Base-by-base conservation (phyloP, 1,140 invertebrate species). In the Drosophila truncata region DNA sequence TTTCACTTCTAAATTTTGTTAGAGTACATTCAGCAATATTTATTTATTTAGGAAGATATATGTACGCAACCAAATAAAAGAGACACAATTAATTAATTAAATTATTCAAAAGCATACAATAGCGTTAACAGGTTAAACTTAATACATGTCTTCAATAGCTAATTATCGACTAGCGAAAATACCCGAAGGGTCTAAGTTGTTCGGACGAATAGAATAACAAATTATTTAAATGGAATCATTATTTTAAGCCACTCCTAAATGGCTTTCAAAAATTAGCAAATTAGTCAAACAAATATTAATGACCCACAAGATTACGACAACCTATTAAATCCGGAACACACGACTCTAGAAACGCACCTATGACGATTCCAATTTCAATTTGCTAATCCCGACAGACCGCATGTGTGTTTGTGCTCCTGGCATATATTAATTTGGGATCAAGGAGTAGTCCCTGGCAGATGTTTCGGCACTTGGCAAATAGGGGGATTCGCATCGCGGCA, bases 401-500 rank as follows among this genome's bases (percentile, higher is more conserved):
- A 31, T 42, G 35, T 33, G 63, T 41, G 46, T 10, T 25, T 41
- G 35, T 11, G 31, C 33, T 54, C 7, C 25, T 39, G 31, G 33
- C 52, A 71, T 59, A 49, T 27, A 72, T 72, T 72, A 49, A 59
- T 72, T 72, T 59, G 33, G 42, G 23, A 72, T 41, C 52, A 49
- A 29, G 41, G 6, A 35, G 9, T 23, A 33, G 29, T 35, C 42
- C 50, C 39, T 29, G 7, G n/a, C 65, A 46, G 20, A 29, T 71
- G 66, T 25, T 39, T 35, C 31, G 33, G 16, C 42, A 27, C 33
- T 44, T 57, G 67, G 47, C 46, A 33, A 39, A 33, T 49, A 27
- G 18, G 27, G 35, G 50, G 50, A 49, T n/a, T 59, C 23, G 44
- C 27, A 41, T 25, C 31, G 62, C 55, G 27, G 52, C 35, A 27